Conservation (phyloP, 2,888 invertebrate species). For the Caenorhabditis japonica region DNA sequence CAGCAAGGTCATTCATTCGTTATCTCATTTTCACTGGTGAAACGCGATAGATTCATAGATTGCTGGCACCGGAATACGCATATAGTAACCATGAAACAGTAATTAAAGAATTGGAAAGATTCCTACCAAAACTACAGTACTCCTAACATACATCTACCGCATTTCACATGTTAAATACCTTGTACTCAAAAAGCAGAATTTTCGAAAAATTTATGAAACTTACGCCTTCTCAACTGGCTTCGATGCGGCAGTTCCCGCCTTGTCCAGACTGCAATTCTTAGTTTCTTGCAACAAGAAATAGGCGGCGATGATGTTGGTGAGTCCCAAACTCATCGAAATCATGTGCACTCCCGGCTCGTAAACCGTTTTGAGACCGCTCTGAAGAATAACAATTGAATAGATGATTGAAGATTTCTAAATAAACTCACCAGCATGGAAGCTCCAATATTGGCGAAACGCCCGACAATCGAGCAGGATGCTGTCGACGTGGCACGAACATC, state of each 20-base stretch:
- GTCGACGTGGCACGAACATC: slow-evolving; percentile 65
- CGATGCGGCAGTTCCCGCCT: slow-evolving; percentile 45
- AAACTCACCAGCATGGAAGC: slow-evolving; percentile 59
- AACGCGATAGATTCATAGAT: too few species aligned
- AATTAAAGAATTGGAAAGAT: too few species aligned
- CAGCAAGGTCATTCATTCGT: too few species aligned
- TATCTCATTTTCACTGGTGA: too few species aligned
- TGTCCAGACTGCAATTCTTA: slow-evolving; percentile 64
- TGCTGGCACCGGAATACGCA: too few species aligned
- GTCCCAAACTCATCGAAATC: slow-evolving; percentile 58
- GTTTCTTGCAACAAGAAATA: slow-evolving; percentile 58
- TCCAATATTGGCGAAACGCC: slow-evolving; percentile 62
- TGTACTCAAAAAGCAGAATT: too few species aligned
- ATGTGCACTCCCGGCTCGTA: slow-evolving; percentile 66
- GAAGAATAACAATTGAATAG: slow-evolving; percentile 1
- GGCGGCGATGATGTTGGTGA: slow-evolving; percentile 54
- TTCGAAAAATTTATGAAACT: slow-evolving; percentile 13
- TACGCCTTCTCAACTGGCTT: slow-evolving; percentile 35
- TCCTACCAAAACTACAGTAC: too few species aligned
- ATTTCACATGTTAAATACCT: too few species aligned
- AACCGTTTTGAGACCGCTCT: slow-evolving; percentile 59
- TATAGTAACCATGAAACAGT: too few species aligned
- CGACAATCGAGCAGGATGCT: slow-evolving; percentile 61
- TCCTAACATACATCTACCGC: too few species aligned
- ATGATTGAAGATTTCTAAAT: not conserved